Evolutionary conservation across 2,888 invertebrate genomes (phyloP), one percentile per base, ranked within the genome.

Genomic region (Dendrolimus pini): DNA sequence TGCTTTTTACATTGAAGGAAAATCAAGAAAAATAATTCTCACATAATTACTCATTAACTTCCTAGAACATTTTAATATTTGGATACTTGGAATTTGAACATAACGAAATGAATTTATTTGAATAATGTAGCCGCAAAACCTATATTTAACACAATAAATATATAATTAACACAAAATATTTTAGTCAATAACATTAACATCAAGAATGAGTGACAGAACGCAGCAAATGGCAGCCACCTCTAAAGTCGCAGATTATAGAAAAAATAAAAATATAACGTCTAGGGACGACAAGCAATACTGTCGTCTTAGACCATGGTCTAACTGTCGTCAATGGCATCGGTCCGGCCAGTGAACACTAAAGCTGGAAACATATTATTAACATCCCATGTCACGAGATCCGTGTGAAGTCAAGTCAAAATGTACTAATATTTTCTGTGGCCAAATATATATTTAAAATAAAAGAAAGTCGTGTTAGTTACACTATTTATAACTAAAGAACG

Each of bases 181-280:
- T 71, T 75, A 75, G 80, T 84, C 82, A 88, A 85, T 85, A 89
- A 90, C 87, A 90, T 85, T 12, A 30, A 30, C 30, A 30, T 30
- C 78, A 84, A 85, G 85, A 81, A 65, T 70, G 78, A 83, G 81
- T 90, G 89, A 89, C 88, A 86, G 85, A 80, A 79, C 70, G 77
- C 74, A 82, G 84, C 84, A 89, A 86, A 86, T 84, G 83, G 81
- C 79, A 82, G 79, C 78, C 74, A 76, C 9, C 47, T 47, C 6
- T 12, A 69, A 68, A 67, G 18, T 55, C 61, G 68, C 68, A 75
- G 72, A 67, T 52, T 58, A 62, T 42, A 60, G 60, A 61, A 55
- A 47, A 56, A 14, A 14, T 60, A 30, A 30, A 30, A 30, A 30
- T 30, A 6, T 6, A 30, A 30, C 30, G 6, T 30, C 30, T 6